Base-by-base conservation (phyloP, 2,113 vertebrate species). In the Aythya baeri region DNA sequence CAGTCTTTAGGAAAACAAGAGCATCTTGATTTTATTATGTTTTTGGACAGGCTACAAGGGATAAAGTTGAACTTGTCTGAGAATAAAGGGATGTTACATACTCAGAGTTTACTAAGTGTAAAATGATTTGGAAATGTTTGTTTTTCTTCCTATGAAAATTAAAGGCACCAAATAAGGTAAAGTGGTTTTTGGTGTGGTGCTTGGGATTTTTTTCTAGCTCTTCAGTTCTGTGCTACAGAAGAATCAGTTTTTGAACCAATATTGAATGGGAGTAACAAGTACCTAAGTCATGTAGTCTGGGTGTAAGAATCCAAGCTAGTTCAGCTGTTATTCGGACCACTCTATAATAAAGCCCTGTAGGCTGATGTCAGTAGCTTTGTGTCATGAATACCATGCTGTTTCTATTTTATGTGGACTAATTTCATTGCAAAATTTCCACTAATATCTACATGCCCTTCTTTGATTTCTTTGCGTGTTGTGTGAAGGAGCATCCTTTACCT, bases 21-120 rank as follows among this genome's bases (percentile, higher is more conserved):
- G 4, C 41, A 49, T 86, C 83, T 94, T 88, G 73, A 65, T 92
- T 93, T 84, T 78, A 29, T 93, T 94, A 63, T 8, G 17, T 65
- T 81, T 95, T 95, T 93, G 11, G 46, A 49, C 27, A 50, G 17
- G 13, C 55, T 94, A 13, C 43, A 55, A 61, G 63, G n/a, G 41
- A 54, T 90, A 80, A 86, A 85, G 49, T 76, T 89, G 43, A 72
- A 38, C 29, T 83, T 83, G 26, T 76, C 38, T 87, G 71, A 73
- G 63, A 31, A 62, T 76, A 81, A 91, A 71, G 72, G 12, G 27
- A 32, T 84, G 25, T 23, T 68, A n/a, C 58, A 31, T 57, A 70
- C 44, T 29, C 43, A 34, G 55, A 87, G 20, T 71, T 92, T 74
- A 52, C 38, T 25, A n/a, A 58, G 43, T 83, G 31, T 32, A 50